A percentile compares a stretch with the other conserved stretches of the same genome.
Evolutionary conservation across 2,113 vertebrate species (phyloP).

Genomic region (Eleginops maclovinus): DNA sequence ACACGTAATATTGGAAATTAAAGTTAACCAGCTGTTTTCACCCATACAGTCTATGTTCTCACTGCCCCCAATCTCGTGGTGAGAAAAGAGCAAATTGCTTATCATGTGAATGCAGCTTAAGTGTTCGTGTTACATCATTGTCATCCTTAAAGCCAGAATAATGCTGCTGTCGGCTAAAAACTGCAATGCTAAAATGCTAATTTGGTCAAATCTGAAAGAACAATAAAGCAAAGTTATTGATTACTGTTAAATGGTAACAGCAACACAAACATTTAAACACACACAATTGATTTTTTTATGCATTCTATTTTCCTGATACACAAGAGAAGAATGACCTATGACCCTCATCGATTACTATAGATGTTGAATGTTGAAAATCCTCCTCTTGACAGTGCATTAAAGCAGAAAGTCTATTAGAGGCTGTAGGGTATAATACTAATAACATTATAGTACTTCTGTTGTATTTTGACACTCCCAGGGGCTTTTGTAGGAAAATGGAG

Average conservation of each 20-base stretch:
- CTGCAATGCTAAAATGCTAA: neutral
- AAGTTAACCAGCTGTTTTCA: no score
- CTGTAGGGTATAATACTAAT: neutral
- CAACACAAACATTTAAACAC: neutral
- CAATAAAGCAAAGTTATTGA: neutral
- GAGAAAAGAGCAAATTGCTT: no score
- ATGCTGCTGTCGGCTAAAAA: neutral
- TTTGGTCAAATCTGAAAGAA: neutral
- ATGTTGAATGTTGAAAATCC: neutral
- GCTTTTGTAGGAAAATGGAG: neutral
- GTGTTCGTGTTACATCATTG: no score
- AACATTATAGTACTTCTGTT: neutral
- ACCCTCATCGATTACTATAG: neutral
- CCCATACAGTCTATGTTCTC: no score
- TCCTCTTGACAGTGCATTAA: neutral
- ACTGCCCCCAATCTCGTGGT: no score
- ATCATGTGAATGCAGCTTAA: no score
- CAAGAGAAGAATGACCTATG: constrained; percentile 1
- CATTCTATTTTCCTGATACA: neutral
- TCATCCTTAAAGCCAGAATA: neutral
- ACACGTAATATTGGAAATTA: no score
- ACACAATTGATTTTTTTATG: neutral
- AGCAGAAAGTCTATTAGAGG: neutral
- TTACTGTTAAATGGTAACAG: no score
- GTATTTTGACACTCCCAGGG: neutral